Percentiles rank a stretch among this genome's conserved stretches.
These are phyloP conservation scores for Athalia circularis DNA, from an alignment of 2,888 invertebrate genomes.

Conservation along the genomic window DNA sequence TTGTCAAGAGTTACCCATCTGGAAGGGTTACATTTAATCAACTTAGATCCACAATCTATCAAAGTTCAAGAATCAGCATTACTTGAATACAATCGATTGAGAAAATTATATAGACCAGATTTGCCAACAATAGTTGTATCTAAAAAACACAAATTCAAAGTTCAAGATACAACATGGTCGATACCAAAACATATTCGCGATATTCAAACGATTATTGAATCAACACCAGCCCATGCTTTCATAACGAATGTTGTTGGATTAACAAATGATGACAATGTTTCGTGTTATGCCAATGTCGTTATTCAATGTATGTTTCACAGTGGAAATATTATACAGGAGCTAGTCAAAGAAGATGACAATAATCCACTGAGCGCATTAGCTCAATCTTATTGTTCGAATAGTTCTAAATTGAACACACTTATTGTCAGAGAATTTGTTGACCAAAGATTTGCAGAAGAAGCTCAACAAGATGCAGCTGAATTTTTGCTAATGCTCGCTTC, in stretches of 20 bases:
- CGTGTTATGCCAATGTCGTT: conserved; percentile 48
- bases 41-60: conserved; percentile 52
- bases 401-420: conserved; percentile 2
- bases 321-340: conserved; percentile 1
- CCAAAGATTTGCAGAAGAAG: conserved; percentile 23
- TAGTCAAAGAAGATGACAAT: not conserved
- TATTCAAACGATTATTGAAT: too few species aligned
- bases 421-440: conserved; percentile 30
- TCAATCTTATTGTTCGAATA: not conserved
- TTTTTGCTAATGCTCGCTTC: too few species aligned
- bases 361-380: conserved; percentile 4
- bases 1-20: conserved; percentile 54
- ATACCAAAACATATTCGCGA: not conserved
- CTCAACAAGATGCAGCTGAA: conserved; percentile 43
- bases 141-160: conserved; percentile 22
- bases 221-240: not conserved
- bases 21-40: conserved; percentile 54
- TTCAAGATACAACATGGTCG: conserved; percentile 43
- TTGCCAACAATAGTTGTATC: conserved; percentile 41
- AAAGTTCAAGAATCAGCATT: conserved; percentile 50
- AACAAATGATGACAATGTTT: conserved; percentile 45
- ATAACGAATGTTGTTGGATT: conserved; percentile 24
- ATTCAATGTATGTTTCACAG: conserved; percentile 48
- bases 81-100: conserved; percentile 52
- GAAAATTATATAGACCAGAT: conserved; percentile 48